Base-by-base conservation (phyloP, 2,797 vertebrate species). In the Fistularia tabacaria region DNA sequence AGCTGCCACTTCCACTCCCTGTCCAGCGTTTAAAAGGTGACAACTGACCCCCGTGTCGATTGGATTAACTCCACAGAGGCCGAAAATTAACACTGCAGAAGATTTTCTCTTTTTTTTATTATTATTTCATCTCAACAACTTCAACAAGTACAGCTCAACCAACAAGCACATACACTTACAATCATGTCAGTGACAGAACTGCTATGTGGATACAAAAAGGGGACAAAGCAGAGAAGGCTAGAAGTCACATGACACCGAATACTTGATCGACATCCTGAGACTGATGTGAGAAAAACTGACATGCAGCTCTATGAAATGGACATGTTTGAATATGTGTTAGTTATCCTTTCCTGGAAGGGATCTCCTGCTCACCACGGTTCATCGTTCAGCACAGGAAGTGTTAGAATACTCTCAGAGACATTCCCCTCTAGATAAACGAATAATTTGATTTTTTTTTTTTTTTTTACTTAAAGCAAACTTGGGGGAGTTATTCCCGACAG, bases 401-500 rank as follows among this genome's bases (percentile, higher is more conserved):
- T 25, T 25, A 25, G 25, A 25, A 25, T 25, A 25, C 25, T 25
- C 25, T 25, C 25, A 25, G 25, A 25, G 51, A 71, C 69, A 68
- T 59, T 51, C 67, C 51, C 49, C 40, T 54, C 55, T 64, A 52
- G 6, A 40, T 36, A 3, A 53, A 25, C 25, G 5, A 25, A 25
- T 25, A 2, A 5, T 25, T 25, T 25, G 25, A 25, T 25, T 25
- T n/a, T n/a, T n/a, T n/a, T n/a, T n/a, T n/a, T n/a, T n/a, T n/a
- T n/a, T n/a, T n/a, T n/a, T n/a, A n/a, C n/a, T n/a, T n/a, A n/a
- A 25, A 25, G 5, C 25, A 25, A 25, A 25, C 25, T 25, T 47
- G 49, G 51, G 49, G 51, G 56, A 65, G 77, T 92, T 91, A 97
- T 78, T 96, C 93, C 83, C 93, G 91, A 64, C 93, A 95, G 86